Conservation (phyloP, 1,140 invertebrate genomes). For the Batillaria attramentaria region DNA sequence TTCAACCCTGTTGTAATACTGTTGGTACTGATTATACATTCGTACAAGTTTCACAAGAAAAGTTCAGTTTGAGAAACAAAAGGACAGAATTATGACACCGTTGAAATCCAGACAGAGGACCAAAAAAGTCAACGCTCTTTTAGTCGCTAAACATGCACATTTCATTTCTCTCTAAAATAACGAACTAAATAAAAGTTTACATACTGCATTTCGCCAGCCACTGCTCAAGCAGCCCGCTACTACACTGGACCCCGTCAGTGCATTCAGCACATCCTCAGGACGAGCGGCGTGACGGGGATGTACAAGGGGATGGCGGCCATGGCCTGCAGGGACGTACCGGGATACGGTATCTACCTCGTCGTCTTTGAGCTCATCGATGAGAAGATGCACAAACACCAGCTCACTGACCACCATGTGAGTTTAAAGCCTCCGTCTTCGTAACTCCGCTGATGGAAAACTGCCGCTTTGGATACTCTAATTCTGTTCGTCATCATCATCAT, state of each 20-base stretch:
- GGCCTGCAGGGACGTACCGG: conserved; percentile 33
- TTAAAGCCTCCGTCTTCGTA: too few relatives aligned
- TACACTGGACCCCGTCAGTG: conserved; percentile 4
- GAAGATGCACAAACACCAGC: conserved; percentile 5
- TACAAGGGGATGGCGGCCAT: conserved; percentile 21
- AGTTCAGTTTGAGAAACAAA: not conserved
- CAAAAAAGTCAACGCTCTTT: too few relatives aligned
- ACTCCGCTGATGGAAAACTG: too few relatives aligned
- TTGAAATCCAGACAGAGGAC: too few relatives aligned
- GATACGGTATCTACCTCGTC: conserved; percentile 40
- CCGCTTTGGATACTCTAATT: too few relatives aligned
- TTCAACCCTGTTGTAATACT: not conserved
- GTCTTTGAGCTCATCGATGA: conserved; percentile 28
- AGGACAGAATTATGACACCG: not conserved
- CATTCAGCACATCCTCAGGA: not conserved
- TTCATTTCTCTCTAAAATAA: too few relatives aligned
- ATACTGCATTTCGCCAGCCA: too few relatives aligned
- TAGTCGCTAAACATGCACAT: too few relatives aligned
- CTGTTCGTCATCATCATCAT: too few relatives aligned
- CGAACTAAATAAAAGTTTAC: too few relatives aligned
- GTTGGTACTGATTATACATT: not conserved
- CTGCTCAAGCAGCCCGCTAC: conserved; percentile 15
- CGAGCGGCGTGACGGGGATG: not conserved
- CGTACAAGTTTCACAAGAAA: not conserved
- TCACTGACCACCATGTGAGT: conserved; percentile 25